Percentiles rank a stretch among this genome's conserved stretches.
phyloP scores from a whole-genome alignment of 2,797 vertebrate genomes.

The Brachyalestes nurse region DNA sequence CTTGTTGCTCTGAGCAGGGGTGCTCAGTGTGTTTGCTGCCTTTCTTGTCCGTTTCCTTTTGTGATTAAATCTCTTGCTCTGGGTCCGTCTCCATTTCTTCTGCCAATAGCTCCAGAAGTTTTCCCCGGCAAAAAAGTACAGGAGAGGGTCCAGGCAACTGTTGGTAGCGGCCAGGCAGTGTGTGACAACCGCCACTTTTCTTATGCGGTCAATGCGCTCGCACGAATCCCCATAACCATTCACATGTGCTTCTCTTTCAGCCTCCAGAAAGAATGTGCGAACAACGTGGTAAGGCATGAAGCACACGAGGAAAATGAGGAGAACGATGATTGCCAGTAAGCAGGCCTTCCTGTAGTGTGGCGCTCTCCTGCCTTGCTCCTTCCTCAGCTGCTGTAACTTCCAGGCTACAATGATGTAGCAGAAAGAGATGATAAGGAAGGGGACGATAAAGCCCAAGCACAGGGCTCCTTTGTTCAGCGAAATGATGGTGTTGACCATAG shows the following conservation, averaged over 20 bases:
- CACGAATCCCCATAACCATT: slow-evolving; percentile 16
- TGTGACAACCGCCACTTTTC: slow-evolving; percentile 70
- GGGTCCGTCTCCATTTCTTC: slow-evolving; percentile 9
- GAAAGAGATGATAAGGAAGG: slow-evolving; percentile 68
- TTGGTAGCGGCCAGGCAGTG: slow-evolving; percentile 74
- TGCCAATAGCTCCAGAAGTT: slow-evolving; percentile 69
- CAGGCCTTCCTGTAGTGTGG: slow-evolving; percentile 71
- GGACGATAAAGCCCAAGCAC: slow-evolving; percentile 72
- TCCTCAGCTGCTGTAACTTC: slow-evolving; percentile 61
- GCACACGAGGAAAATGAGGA: slow-evolving; percentile 75
- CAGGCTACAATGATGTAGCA: slow-evolving; percentile 74
- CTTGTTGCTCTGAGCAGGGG: background rate
- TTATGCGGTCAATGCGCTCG: slow-evolving; percentile 50
- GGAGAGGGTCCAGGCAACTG: slow-evolving; percentile 78
- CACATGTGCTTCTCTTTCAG: background rate
- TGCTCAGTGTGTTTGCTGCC: background rate
- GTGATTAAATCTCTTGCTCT: slow-evolving; percentile 1
- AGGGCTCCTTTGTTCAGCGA: slow-evolving; percentile 70
- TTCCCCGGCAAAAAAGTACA: slow-evolving; percentile 80
- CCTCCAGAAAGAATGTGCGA: slow-evolving; percentile 71
- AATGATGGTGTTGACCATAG: slow-evolving; percentile 43
- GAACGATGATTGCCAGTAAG: slow-evolving; percentile 71
- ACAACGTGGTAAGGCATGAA: slow-evolving; percentile 80
- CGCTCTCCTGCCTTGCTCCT: background rate
- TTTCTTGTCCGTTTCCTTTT: background rate